phyloP scores from a whole-genome alignment of 2,113 vertebrate species.

The Tylochromis polylepis region DNA sequence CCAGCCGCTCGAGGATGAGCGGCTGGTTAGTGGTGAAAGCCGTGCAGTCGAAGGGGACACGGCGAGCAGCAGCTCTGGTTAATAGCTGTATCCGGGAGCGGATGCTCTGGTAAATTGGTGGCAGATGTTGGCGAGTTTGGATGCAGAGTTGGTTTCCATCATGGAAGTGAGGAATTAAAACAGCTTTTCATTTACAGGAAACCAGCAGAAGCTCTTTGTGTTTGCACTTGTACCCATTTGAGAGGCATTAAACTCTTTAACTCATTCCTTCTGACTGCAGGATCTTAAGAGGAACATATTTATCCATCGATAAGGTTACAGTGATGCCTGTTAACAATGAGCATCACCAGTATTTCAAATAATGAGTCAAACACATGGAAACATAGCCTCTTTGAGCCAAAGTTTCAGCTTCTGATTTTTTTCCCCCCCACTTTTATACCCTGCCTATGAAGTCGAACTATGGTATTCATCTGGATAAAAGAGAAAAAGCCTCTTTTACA shows the following conservation, averaged over 20 bases:
- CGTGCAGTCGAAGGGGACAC: not conserved
- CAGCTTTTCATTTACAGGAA: not conserved
- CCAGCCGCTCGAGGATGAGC: slow-evolving; percentile 5
- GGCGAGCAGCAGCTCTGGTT: not conserved
- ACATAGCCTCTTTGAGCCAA: not conserved
- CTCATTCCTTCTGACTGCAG: not conserved
- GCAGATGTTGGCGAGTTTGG: slow-evolving; percentile 41
- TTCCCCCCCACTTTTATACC: not conserved
- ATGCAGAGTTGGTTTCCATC: not conserved
- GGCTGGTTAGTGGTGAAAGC: slow-evolving; percentile 12
- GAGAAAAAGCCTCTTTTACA: not conserved
- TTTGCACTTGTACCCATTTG: not conserved
- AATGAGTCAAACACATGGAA: not conserved
- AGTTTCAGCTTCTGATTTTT: not conserved
- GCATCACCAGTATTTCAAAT: not conserved
- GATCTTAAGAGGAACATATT: not conserved
- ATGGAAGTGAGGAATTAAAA: not conserved
- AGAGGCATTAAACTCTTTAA: not conserved
- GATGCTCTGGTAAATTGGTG: slow-evolving; percentile 27
- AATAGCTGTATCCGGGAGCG: not conserved
- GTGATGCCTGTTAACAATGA: not conserved
- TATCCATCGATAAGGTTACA: not conserved
- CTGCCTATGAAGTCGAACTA: not conserved
- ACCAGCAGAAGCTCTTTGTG: not conserved
- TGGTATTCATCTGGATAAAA: not conserved